Percentiles rank a stretch among this genome's conserved stretches.
These are phyloP conservation scores for Dissostichus mawsoni DNA, from an alignment of 2,113 vertebrate species.

Conservation along the genomic window DNA sequence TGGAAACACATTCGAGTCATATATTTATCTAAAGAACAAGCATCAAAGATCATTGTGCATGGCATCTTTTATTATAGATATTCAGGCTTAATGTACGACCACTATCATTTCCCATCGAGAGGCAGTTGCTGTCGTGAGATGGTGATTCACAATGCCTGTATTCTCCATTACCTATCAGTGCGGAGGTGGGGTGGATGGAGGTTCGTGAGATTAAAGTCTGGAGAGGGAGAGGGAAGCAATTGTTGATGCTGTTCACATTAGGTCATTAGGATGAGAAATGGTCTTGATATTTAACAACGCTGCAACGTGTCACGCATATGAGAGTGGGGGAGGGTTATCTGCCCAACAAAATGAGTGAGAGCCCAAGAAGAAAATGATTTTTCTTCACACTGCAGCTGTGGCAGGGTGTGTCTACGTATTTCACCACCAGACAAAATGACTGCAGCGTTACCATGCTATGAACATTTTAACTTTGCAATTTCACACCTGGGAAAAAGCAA, in stretches of 20 bases:
- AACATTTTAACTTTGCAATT: constrained; percentile 44
- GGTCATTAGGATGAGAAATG: constrained; percentile 83
- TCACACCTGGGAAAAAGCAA: constrained; percentile 43
- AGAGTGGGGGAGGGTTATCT: constrained; percentile 50
- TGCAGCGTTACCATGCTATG: constrained; percentile 16
- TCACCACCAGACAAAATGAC: constrained; percentile 2
- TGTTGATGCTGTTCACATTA: constrained; percentile 71
- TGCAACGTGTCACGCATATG: constrained; percentile 67
- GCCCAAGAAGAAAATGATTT: constrained; percentile 32
- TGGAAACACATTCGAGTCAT: constrained; percentile 9
- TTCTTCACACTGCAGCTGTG: constrained; percentile 55
- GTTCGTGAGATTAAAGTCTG: constrained; percentile 67
- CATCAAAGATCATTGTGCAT: constrained; percentile 39
- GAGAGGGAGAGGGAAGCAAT: constrained; percentile 64
- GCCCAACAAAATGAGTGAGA: constrained; percentile 45
- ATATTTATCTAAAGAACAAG: constrained; percentile 32
- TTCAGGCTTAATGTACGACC: constrained; percentile 42
- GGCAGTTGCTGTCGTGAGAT: constrained; percentile 42
- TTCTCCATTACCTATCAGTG: constrained; percentile 50
- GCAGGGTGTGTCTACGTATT: constrained; percentile 34
- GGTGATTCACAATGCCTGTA: constrained; percentile 55
- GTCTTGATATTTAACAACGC: constrained; percentile 82
- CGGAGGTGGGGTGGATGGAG: constrained; percentile 30
- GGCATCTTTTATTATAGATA: constrained; percentile 40
- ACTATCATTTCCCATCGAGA: constrained; percentile 56